Percentiles rank a stretch among this genome's conserved stretches.
Evolutionary conservation across 1,140 invertebrate genomes (phyloP).

Genomic region (Holotrichia oblita): DNA sequence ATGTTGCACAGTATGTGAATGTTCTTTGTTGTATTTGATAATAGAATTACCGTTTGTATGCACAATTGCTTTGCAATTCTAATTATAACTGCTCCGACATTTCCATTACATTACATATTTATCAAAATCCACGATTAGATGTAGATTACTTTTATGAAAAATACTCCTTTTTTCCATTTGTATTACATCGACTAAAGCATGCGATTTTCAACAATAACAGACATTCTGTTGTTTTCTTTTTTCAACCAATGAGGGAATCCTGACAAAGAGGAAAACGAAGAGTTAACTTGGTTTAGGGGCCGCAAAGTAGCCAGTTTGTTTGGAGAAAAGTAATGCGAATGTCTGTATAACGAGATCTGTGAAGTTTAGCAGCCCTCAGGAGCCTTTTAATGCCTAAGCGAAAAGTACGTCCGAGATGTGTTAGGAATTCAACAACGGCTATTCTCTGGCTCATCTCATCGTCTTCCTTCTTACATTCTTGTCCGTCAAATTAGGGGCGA

Average conservation of each 20-base stretch:
- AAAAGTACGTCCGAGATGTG: constrained; percentile 37
- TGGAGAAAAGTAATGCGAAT: constrained; percentile 39
- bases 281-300: constrained; percentile 37
- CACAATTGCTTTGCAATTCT: no score
- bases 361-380: constrained; percentile 42
- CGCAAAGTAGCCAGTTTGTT: constrained; percentile 41
- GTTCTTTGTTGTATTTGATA: no score
- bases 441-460: constrained; percentile 20
- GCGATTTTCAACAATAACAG: no score
- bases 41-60: no score
- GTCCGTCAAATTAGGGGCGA: constrained; percentile 32
- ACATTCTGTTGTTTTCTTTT: no score
- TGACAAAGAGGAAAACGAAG: constrained; percentile 3
- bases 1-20: no score
- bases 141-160: no score
- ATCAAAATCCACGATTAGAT: no score
- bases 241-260: not conserved
- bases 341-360: constrained; percentile 40
- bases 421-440: constrained; percentile 39
- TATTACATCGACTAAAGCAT: no score
- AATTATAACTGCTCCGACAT: no score
- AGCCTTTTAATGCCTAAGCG: constrained; percentile 42
- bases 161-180: no score
- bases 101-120: no score
- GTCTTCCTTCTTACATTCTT: constrained; percentile 23